These are phyloP conservation scores for Euthynnus affinis DNA, from an alignment of 2,797 vertebrate genomes.

Conservation along the genomic window DNA sequence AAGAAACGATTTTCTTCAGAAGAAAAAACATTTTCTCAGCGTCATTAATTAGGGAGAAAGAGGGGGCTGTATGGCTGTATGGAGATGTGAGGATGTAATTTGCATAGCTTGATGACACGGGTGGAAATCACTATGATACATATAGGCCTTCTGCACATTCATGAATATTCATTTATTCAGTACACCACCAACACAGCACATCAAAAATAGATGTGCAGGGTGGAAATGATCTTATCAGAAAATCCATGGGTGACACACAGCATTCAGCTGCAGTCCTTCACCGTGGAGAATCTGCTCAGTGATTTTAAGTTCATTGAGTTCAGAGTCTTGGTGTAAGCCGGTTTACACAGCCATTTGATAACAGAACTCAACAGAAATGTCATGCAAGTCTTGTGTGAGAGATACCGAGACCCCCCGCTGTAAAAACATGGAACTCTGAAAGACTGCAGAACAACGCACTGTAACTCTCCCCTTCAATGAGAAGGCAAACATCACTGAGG, in stretches of 20 bases:
- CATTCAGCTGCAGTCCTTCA: conserved; percentile 43
- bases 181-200: conserved; percentile 60
- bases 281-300: conserved; percentile 60
- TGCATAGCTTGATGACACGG: conserved; percentile 77
- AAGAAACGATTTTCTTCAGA: conserved; percentile 53
- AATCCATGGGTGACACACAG: conserved; percentile 61
- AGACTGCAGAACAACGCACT: conserved; percentile 39
- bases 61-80: conserved; percentile 40
- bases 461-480: conserved; percentile 23
- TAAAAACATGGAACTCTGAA: conserved; percentile 56
- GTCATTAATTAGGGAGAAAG: conserved; percentile 75
- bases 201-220: conserved; percentile 69
- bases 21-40: conserved; percentile 67
- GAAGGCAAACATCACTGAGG: conserved; percentile 53
- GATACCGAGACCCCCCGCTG: conserved; percentile 61
- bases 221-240: conserved; percentile 72
- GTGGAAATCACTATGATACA: conserved; percentile 76
- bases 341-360: conserved; percentile 64
- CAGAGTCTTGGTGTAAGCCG: conserved; percentile 59
- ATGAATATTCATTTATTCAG: conserved; percentile 79
- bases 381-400: conserved; percentile 59
- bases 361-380: conserved; percentile 67
- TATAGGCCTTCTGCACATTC: conserved; percentile 60
- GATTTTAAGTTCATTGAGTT: conserved; percentile 64
- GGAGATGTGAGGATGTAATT: conserved; percentile 73